These are phyloP conservation scores for Mionectes macconnelli DNA, from an alignment of 2,113 vertebrate genomes.

Conservation along the genomic window DNA sequence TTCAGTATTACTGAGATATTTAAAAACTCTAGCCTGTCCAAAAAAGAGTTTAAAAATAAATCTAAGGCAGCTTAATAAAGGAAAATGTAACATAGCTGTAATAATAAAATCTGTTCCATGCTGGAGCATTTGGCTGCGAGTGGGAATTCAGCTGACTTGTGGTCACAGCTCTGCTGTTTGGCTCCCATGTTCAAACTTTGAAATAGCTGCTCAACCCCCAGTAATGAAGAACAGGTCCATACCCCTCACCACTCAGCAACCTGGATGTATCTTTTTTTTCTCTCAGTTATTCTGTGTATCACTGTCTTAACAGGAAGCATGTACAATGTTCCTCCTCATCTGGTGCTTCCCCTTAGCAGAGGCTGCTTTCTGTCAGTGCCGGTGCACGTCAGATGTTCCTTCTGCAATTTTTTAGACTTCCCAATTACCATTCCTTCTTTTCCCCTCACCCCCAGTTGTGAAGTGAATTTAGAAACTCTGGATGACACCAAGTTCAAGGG, in stretches of 20 bases:
- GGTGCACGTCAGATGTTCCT: not conserved
- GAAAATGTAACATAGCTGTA: constrained; percentile 41
- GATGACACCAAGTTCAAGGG: constrained; percentile 28
- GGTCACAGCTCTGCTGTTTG: constrained; percentile 44
- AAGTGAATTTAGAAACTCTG: constrained; percentile 25
- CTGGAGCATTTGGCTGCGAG: not conserved
- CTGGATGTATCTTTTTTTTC: not conserved
- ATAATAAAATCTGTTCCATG: constrained; percentile 46
- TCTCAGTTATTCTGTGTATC: not conserved
- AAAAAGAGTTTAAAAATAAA: constrained; percentile 23
- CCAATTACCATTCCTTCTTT: constrained; percentile 17
- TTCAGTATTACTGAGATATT: not conserved
- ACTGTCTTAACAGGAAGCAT: not conserved
- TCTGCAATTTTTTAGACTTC: constrained; percentile 24
- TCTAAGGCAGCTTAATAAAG: constrained; percentile 7
- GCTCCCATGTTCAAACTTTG: not conserved
- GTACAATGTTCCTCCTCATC: not conserved
- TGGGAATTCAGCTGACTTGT: constrained; percentile 29
- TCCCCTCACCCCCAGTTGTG: not conserved
- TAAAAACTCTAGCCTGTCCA: not conserved
- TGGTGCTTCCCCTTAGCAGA: not conserved
- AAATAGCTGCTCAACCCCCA: not conserved
- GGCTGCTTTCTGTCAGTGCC: constrained; percentile 2
- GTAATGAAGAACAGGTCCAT: not conserved
- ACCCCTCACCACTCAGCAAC: not conserved